Conservation (phyloP, 2,113 vertebrate species). For the Hassar affinis region DNA sequence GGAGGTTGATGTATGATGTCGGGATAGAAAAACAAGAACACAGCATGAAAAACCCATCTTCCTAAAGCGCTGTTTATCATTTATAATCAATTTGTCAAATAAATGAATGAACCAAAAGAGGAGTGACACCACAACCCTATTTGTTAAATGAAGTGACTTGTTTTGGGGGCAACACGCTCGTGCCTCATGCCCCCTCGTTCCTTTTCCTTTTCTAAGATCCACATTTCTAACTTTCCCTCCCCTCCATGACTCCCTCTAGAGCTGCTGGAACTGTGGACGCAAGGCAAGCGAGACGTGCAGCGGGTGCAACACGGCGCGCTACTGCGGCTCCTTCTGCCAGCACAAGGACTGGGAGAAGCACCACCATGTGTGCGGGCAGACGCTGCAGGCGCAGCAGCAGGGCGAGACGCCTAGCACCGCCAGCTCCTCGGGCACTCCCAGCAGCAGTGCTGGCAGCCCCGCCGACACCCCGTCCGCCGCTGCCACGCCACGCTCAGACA, state of each 20-base stretch:
- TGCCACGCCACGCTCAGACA: conserved; percentile 91
- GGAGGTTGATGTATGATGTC: no score
- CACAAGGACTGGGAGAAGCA: conserved; percentile 94
- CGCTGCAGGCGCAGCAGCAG: conserved; percentile 77
- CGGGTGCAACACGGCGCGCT: conserved; percentile 87
- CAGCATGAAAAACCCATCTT: no score
- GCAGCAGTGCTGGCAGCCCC: no score
- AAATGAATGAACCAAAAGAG: neutral
- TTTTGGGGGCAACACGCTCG: neutral
- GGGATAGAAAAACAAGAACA: no score
- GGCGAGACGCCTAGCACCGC: conserved; percentile 67
- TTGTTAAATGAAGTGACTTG: neutral
- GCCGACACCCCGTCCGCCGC: conserved; percentile 85
- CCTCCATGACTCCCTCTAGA: conserved; percentile 67
- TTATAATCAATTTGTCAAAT: neutral
- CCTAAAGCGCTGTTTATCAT: no score
- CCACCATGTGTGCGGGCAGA: conserved; percentile 91
- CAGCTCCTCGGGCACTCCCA: conserved; percentile 90
- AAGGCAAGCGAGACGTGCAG: conserved; percentile 92
- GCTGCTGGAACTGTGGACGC: conserved; percentile 88
- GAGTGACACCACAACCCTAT: neutral
- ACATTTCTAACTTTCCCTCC: conserved; percentile 1
- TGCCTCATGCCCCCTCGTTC: neutral
- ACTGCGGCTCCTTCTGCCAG: conserved; percentile 91
- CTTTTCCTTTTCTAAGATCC: neutral